Evolutionary conservation across 1,140 invertebrate species (phyloP), one percentile per base, ranked within the genome.

Genomic region (Cotesia chilonis): DNA sequence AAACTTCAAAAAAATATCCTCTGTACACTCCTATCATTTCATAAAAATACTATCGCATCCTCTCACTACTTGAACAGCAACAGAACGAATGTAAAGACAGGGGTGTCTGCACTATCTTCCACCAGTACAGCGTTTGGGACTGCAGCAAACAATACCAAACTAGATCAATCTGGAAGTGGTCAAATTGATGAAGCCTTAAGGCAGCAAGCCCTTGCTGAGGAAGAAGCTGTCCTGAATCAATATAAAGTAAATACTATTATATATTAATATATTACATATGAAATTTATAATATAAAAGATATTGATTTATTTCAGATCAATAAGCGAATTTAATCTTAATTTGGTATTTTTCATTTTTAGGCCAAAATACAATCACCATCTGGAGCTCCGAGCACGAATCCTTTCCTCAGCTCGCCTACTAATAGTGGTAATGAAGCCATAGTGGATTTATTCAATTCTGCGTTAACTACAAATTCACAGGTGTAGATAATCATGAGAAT

Each of bases 191-290:
- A 98, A 78, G 92, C 91, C 70, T 87, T 96, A 2, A 93, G 94
- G 80, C 92, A 94, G 78, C 92, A 95, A 83, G 95, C 93, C 41
- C 87, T 98, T 37, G 96, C 96, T 60, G 97, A 99, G 84, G 97
- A 98, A 87, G 96, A 97, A 85, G 95, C 95, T 37, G 94, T 94
- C 41, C 93, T 98, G 89, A 97, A 96, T 87, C 95, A 97, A 83
- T 95, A 97, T 80, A 98, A 97, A 92, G 96, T 97, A 88, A 83
- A 41, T 5, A 63, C 80, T 73, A 51, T 68, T 65, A 70, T 54
- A 1, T 64, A 63, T 64, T n/a, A 57, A 69, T 79, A 64, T 54
- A 51, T 47, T 1, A 28, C 60, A 28, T 63, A 14, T 28, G 28
- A 28, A 28, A 28, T 28, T 28, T 28, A 28, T 28, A 28, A 3